These are phyloP conservation scores for Aphelinus atriplicis DNA, from an alignment of 1,140 invertebrate genomes.

Conservation along the genomic window DNA sequence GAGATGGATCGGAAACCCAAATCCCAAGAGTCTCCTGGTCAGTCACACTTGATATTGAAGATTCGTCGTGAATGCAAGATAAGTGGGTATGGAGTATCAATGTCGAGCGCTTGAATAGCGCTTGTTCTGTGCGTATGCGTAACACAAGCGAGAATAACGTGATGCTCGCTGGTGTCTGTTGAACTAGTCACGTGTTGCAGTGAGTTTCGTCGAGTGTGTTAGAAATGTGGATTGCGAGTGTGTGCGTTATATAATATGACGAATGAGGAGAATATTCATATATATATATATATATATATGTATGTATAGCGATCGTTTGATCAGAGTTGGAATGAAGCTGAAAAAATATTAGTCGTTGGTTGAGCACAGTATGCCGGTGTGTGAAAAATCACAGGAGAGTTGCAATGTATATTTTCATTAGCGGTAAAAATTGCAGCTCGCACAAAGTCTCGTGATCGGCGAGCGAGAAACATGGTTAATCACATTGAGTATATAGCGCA, in stretches of 20 bases:
- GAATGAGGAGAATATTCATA: slow-evolving; percentile 4
- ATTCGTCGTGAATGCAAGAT: too few species aligned
- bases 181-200: too few species aligned
- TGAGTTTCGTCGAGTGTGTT: not conserved
- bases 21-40: too few species aligned
- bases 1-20: too few species aligned
- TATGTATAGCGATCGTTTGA: not conserved
- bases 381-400: too few species aligned
- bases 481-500: slow-evolving; percentile 9
- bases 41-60: too few species aligned
- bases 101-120: too few species aligned
- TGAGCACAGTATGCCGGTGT: too few species aligned
- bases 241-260: not conserved
- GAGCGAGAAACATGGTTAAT: slow-evolving; percentile 33
- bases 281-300: not conserved
- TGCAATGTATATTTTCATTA: not conserved
- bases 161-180: too few species aligned
- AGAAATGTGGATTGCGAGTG: not conserved
- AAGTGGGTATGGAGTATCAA: too few species aligned
- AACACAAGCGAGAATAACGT: too few species aligned
- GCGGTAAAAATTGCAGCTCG: slow-evolving; percentile 10
- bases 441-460: slow-evolving; percentile 25
- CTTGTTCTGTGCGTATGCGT: too few species aligned
- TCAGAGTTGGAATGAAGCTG: slow-evolving; percentile 21
- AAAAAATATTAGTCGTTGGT: slow-evolving; percentile 16